Percentiles rank a stretch among this genome's conserved stretches.
Conservation (phyloP, 1,140 invertebrate genomes). For the Tachypleus tridentatus region DNA sequence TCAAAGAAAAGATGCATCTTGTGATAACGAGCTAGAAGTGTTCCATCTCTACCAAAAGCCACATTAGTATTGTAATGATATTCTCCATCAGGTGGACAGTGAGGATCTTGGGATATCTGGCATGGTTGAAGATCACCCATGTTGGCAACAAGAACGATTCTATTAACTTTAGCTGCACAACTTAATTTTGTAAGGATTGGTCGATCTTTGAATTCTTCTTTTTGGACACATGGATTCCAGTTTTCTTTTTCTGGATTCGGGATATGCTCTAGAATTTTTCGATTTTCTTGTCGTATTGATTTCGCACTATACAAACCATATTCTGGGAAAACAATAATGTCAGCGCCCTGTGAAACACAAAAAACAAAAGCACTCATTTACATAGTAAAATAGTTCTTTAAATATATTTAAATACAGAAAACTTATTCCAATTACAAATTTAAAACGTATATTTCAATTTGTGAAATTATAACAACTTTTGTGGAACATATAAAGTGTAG, state of each 20-base stretch:
- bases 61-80: conserved; percentile 61
- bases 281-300: not conserved
- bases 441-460: too few relatives aligned
- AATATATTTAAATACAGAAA: too few relatives aligned
- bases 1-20: conserved; percentile 59
- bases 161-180: conserved; percentile 40
- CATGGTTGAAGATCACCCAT: conserved; percentile 35
- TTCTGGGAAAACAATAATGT: conserved; percentile 78
- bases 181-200: conserved; percentile 36
- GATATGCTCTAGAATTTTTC: conserved; percentile 5
- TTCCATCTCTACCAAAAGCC: conserved; percentile 52
- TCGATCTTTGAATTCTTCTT: conserved; percentile 1
- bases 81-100: conserved; percentile 31
- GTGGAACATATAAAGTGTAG: too few relatives aligned
- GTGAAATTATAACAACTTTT: too few relatives aligned
- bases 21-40: conserved; percentile 49
- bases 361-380: too few relatives aligned
- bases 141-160: conserved; percentile 56
- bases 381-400: too few relatives aligned
- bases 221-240: conserved; percentile 11
- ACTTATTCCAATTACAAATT: too few relatives aligned
- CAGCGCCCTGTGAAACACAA: conserved; percentile 39
- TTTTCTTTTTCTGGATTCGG: conserved; percentile 10
- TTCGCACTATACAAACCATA: conserved; percentile 33
- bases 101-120: too few relatives aligned